These are phyloP conservation scores for Apaloderma vittatum DNA, from an alignment of 2,113 vertebrate genomes.

Conservation along the genomic window DNA sequence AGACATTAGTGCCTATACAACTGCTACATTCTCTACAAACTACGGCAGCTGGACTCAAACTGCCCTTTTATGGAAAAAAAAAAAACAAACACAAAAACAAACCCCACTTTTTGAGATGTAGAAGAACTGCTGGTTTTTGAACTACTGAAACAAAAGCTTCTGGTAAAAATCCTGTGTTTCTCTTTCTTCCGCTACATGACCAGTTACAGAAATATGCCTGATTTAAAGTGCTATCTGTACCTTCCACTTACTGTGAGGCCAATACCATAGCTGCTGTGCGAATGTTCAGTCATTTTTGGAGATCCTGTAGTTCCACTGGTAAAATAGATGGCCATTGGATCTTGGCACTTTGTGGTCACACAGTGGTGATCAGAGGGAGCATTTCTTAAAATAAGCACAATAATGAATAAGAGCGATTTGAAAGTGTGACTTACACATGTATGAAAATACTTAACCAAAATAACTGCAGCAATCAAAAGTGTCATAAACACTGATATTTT, in stretches of 20 bases:
- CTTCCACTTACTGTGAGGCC: slow-evolving; percentile 82
- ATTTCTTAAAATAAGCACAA: slow-evolving; percentile 60
- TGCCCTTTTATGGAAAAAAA: background rate
- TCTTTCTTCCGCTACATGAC: background rate
- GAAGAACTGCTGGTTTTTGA: background rate
- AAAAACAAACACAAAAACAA: background rate
- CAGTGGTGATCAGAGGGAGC: slow-evolving; percentile 78
- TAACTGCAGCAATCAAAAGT: background rate
- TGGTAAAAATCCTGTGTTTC: background rate
- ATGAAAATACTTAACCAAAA: background rate
- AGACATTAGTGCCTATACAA: background rate
- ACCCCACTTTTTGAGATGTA: background rate
- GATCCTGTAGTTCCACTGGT: slow-evolving; percentile 85
- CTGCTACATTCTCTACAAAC: background rate
- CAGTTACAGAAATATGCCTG: background rate
- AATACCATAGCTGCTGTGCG: slow-evolving; percentile 82
- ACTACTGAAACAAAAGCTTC: background rate
- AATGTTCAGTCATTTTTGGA: slow-evolving; percentile 87
- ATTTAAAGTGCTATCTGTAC: slow-evolving; percentile 57
- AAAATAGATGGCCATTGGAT: slow-evolving; percentile 86
- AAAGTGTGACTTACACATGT: background rate
- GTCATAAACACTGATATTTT: background rate
- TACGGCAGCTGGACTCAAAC: background rate
- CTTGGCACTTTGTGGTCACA: slow-evolving; percentile 76
- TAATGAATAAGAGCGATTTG: background rate